These are phyloP conservation scores for Polydesmus complanatus DNA, from an alignment of 2,888 invertebrate species.

Conservation along the genomic window DNA sequence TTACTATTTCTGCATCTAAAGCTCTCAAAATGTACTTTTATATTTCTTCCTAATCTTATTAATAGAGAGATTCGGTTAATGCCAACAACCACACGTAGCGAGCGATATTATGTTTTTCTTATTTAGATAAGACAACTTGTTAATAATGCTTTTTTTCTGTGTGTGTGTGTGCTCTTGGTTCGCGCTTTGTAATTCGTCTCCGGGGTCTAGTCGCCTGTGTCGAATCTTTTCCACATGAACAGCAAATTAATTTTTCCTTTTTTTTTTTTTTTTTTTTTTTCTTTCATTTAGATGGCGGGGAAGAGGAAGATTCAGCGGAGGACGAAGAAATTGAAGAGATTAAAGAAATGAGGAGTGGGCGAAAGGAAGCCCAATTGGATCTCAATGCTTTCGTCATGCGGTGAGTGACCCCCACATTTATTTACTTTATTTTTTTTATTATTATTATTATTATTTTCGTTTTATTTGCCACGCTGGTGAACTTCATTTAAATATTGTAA, in stretches of 20 bases:
- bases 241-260: background rate
- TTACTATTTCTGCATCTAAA: background rate
- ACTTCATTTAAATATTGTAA: background rate
- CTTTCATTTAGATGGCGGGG: background rate
- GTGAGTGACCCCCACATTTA: background rate
- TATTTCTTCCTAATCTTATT: too few relatives aligned
- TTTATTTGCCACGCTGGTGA: background rate
- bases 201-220: too few relatives aligned
- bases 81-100: too few relatives aligned
- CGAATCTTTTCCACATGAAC: too few relatives aligned
- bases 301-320: background rate
- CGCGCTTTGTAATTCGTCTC: background rate
- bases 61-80: too few relatives aligned
- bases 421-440: background rate
- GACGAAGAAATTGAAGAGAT: background rate
- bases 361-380: background rate
- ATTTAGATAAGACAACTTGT: background rate
- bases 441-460: background rate
- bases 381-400: background rate
- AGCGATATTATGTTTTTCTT: background rate
- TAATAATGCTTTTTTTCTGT: background rate
- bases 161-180: background rate
- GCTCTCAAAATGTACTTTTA: too few relatives aligned
- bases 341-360: background rate
- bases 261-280: background rate